A percentile compares a stretch with the other conserved stretches of the same genome.
Evolutionary conservation across 2,797 vertebrate genomes (phyloP).

Genomic region (Catostomus latipinnis): DNA sequence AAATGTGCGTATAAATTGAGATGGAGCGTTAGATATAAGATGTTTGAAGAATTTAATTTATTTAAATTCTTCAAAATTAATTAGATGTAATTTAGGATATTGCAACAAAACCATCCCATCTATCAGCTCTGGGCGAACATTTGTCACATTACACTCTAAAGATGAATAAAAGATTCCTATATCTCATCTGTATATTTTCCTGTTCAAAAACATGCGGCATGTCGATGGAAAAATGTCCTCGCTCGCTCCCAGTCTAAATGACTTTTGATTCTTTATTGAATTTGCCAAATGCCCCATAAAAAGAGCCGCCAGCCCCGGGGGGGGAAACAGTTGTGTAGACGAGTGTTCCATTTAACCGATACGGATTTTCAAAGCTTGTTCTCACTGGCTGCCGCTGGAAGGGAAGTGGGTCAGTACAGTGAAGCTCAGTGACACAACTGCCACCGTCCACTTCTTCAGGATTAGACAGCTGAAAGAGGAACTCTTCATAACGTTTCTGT

Average conservation of each 20-base stretch:
- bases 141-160: constrained; percentile 23
- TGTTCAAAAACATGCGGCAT: background rate
- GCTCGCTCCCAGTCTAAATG: constrained; percentile 20
- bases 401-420: constrained; percentile 75
- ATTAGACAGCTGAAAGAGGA: constrained; percentile 16
- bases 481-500: constrained; percentile 15
- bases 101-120: background rate
- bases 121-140: background rate
- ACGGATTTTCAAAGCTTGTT: constrained; percentile 36
- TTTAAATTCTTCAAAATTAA: no score
- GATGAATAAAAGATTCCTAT: constrained; percentile 34
- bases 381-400: constrained; percentile 56
- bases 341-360: constrained; percentile 74
- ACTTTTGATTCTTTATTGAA: constrained; percentile 71
- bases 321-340: constrained; percentile 73
- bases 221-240: constrained; percentile 34
- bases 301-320: constrained; percentile 63
- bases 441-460: constrained; percentile 46
- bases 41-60: constrained; percentile 9
- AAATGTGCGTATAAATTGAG: constrained; percentile 10
- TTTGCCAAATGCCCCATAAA: constrained; percentile 78
- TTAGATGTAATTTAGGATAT: constrained; percentile 15
- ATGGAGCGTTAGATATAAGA: constrained; percentile 15
- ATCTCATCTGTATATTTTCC: constrained; percentile 17
- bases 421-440: constrained; percentile 64